phyloP scores from a whole-genome alignment of 1,140 invertebrate genomes.

The Capitella teleta region DNA sequence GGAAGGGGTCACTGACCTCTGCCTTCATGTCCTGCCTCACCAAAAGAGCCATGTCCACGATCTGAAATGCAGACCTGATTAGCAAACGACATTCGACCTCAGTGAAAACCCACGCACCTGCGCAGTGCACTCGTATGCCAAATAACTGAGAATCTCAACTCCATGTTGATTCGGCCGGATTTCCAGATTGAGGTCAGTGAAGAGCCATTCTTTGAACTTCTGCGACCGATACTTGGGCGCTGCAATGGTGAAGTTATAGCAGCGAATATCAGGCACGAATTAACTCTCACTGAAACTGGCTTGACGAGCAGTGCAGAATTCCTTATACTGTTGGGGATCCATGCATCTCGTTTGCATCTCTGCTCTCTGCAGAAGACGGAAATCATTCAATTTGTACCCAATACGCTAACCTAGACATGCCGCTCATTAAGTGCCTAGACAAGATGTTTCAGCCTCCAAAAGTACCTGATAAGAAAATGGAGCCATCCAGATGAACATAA shows the following conservation, averaged over 20 bases:
- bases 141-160: constrained; percentile 50
- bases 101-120: constrained; percentile 39
- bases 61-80: constrained; percentile 18
- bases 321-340: constrained; percentile 31
- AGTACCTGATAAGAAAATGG: too few relatives aligned
- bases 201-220: constrained; percentile 48
- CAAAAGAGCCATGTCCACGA: constrained; percentile 52
- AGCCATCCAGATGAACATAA: too few relatives aligned
- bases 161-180: constrained; percentile 45
- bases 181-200: constrained; percentile 37
- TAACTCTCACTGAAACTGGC: constrained; percentile 29
- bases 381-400: too few relatives aligned
- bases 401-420: too few relatives aligned
- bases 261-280: too few relatives aligned
- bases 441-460: too few relatives aligned
- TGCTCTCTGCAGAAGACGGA: constrained; percentile 31
- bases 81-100: neutral
- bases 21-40: constrained; percentile 50
- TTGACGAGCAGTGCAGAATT: constrained; percentile 44
- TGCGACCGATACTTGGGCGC: constrained; percentile 41
- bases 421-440: too few relatives aligned
- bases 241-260: too few relatives aligned
- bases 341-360: constrained; percentile 28
- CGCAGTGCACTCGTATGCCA: constrained; percentile 58
- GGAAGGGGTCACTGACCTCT: constrained; percentile 42